phyloP scores from a whole-genome alignment of 2,113 vertebrate species.

The Calyptomena viridis region DNA sequence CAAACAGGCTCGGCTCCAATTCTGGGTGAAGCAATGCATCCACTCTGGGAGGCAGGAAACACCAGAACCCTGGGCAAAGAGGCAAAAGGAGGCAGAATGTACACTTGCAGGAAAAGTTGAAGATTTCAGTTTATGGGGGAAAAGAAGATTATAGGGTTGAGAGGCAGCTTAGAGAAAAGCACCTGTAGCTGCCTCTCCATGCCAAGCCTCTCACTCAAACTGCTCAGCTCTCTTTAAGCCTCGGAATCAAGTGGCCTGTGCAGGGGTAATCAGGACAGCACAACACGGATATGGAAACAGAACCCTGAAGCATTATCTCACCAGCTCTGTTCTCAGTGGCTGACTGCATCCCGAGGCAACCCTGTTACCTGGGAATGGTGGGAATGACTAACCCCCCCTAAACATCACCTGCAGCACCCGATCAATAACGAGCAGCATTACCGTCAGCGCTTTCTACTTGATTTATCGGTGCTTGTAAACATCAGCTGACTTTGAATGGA shows the following conservation, averaged over 20 bases:
- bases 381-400: neutral
- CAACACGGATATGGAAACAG: neutral
- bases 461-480: neutral
- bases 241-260: neutral
- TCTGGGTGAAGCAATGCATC: neutral
- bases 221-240: neutral
- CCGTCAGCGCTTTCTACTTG: neutral
- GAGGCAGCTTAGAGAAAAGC: neutral
- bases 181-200: neutral
- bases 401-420: neutral
- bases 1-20: neutral
- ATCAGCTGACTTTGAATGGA: neutral
- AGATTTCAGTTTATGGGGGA: neutral
- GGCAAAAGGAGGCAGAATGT: neutral
- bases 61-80: fast-evolving
- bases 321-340: neutral
- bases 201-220: neutral
- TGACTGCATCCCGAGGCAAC: neutral
- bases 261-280: neutral
- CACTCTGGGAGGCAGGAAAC: neutral
- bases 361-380: neutral
- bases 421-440: neutral
- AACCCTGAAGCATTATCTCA: neutral
- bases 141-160: neutral
- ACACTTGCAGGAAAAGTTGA: neutral